Percentiles rank a stretch among this genome's conserved stretches.
Conservation (phyloP, 2,113 vertebrate species). For the Triplophysa tibetana region DNA sequence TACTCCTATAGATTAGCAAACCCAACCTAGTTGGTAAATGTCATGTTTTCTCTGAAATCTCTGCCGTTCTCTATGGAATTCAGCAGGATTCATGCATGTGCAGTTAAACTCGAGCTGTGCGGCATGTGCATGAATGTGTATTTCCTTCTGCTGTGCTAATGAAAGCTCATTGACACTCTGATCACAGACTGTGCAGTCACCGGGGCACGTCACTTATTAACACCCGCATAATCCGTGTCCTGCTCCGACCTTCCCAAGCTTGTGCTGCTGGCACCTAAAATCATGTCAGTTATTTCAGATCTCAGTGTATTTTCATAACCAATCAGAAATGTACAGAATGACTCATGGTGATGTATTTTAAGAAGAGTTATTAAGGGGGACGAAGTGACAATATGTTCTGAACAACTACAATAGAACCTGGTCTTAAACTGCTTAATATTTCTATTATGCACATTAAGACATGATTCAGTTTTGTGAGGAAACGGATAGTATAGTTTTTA, state of each 20-base stretch:
- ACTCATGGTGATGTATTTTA: background rate
- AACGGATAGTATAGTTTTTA: background rate
- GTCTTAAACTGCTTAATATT: background rate
- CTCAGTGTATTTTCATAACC: background rate
- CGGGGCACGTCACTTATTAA: conserved; percentile 40
- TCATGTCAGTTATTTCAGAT: conserved; percentile 33
- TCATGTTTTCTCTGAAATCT: too few species aligned
- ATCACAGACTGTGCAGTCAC: conserved; percentile 15
- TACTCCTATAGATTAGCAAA: too few species aligned
- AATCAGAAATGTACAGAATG: conserved; percentile 14
- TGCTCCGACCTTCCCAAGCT: conserved; percentile 18
- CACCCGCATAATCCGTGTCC: conserved; percentile 27
- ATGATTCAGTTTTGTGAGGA: background rate
- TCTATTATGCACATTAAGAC: background rate
- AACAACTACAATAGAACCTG: background rate
- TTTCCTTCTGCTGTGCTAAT: conserved; percentile 26
- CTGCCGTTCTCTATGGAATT: too few species aligned
- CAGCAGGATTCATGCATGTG: too few species aligned
- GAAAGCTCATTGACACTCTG: conserved; percentile 36
- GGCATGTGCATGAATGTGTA: conserved; percentile 13
- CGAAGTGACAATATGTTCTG: background rate
- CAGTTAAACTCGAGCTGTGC: background rate
- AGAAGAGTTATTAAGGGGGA: conserved; percentile 12
- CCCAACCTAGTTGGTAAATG: too few species aligned
- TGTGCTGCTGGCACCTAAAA: conserved; percentile 23